Percentiles rank a stretch among this genome's conserved stretches.
Conservation (phyloP, 2,888 invertebrate genomes). For the Drosophila peninsularis region DNA sequence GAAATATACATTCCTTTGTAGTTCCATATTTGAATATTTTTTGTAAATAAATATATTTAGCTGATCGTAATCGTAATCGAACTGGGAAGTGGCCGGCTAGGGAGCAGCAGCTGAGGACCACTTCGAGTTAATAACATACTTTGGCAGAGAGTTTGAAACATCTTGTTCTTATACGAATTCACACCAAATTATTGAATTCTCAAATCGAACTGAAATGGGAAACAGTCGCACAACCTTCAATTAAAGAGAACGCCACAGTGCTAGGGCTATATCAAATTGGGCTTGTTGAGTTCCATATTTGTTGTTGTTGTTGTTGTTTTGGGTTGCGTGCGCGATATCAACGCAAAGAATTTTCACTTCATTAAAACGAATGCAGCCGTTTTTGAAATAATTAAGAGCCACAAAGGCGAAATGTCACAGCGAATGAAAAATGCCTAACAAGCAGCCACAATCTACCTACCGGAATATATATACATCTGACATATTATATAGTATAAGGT, state of each 20-base stretch:
- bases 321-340: conserved; percentile 82
- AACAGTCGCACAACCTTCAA: conserved; percentile 34
- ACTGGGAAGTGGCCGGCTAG: no score
- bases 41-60: neutral
- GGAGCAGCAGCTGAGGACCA: neutral
- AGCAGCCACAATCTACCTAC: conserved; percentile 57
- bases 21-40: neutral
- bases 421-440: conserved; percentile 77
- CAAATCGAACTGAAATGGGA: conserved; percentile 30
- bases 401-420: conserved; percentile 77
- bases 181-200: conserved; percentile 10
- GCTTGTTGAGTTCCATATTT: conserved; percentile 35
- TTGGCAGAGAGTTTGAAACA: neutral
- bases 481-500: conserved; percentile 17
- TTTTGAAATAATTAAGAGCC: conserved; percentile 82
- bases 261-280: conserved; percentile 30
- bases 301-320: conserved; percentile 27
- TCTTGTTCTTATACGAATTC: neutral
- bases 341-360: conserved; percentile 82
- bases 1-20: no score
- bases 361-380: conserved; percentile 82
- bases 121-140: neutral
- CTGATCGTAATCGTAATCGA: no score
- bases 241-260: conserved; percentile 18
- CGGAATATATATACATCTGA: conserved; percentile 18